Evolutionary conservation across 2,888 invertebrate species (phyloP), one percentile per base, ranked within the genome.

Genomic region (Linyphia triangularis): DNA sequence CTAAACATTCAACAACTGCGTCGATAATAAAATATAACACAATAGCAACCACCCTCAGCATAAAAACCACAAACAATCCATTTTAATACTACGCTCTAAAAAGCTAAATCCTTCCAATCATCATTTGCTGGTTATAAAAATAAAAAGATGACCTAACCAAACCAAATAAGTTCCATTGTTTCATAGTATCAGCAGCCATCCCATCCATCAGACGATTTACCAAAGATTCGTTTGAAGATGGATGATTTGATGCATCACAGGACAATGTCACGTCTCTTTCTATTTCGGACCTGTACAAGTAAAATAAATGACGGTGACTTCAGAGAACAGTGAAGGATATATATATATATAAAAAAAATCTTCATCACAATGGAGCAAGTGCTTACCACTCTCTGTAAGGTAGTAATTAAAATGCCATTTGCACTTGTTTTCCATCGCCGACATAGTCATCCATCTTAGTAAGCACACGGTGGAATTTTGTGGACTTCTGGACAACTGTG

Each of bases 401-500:
- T 81, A 81, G 86, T 78, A 86, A 86, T 86, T 86, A 86, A 86
- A 86, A 86, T 86, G 75, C 86, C 86, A 86, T 86, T 86, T 86
- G 86, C 86, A 75, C 86, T 86, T 86, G 86, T 75, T 81, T 81
- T 79, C 78, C 59, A 63, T 51, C 28, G 67, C 86, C 61, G 86
- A 86, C 79, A 73, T n/a, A 9, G n/a, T 28, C 72, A 86, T 86
- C 86, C 79, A 86, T 86, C 81, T 86, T 86, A 4, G 7, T 73
- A 57, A 33, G 59, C 57, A 33, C 51, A 59, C 30, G 28, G 30
- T 59, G 73, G 59, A 73, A 59, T 73, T 57, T 16, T n/a, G n/a
- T 51, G 51, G n/a, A n/a, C 51, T 51, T 51, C 73, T 57, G 33
- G 37, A 26, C 16, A 70, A 77, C 77, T 61, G 22, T 24, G 77